phyloP scores from a whole-genome alignment of 1,140 invertebrate species.

The Schlechtendalia chinensis region DNA sequence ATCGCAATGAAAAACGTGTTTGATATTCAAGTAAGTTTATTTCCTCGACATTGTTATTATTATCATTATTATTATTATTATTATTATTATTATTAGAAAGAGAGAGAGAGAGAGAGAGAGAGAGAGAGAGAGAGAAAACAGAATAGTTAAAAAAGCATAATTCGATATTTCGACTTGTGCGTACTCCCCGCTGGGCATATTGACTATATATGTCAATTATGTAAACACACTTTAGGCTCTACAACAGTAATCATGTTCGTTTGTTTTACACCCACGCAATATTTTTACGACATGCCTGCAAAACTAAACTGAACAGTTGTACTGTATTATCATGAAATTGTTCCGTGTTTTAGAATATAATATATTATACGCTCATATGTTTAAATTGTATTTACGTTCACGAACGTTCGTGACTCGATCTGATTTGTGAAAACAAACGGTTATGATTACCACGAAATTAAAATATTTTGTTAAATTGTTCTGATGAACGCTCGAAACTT shows the following conservation, averaged over 20 bases:
- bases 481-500: not conserved
- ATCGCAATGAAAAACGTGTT: conserved; percentile 86
- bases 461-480: not conserved
- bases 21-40: conserved; percentile 79
- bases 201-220: not conserved
- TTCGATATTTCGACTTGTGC: too few relatives aligned
- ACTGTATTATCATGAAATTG: not conserved
- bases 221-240: too few relatives aligned
- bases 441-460: not conserved
- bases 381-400: conserved; percentile 20
- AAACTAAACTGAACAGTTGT: conserved; percentile 1
- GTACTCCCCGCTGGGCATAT: too few relatives aligned
- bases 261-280: conserved; percentile 2
- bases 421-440: not conserved
- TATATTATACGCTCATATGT: too few relatives aligned
- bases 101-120: too few relatives aligned
- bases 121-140: too few relatives aligned
- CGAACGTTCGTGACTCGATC: conserved; percentile 20
- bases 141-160: too few relatives aligned
- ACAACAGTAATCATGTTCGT: not conserved
- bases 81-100: too few relatives aligned
- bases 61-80: too few relatives aligned
- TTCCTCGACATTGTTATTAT: too few relatives aligned
- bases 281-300: not conserved
- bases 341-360: conserved; percentile 13